Base-by-base conservation (phyloP, 2,113 vertebrate genomes). In the Rhinogobius similis region DNA sequence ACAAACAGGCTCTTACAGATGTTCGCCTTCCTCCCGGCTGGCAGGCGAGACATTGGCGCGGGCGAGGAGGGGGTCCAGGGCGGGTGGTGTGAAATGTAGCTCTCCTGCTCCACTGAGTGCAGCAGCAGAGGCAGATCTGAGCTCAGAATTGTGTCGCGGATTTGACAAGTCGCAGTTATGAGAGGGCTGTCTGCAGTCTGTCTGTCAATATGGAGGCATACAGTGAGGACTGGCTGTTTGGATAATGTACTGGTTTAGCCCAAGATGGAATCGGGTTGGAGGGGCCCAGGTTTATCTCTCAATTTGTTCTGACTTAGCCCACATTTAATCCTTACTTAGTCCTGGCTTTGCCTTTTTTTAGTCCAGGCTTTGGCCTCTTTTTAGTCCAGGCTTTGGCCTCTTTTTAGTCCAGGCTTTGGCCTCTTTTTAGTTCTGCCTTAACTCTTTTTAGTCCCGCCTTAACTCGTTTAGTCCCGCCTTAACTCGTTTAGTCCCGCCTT, bases 101-200 rank as follows among this genome's bases (percentile, higher is more conserved):
- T 76, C 81, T 86, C 79, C 70, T 78, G 82, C 87, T 88, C 77
- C 77, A 84, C 67, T 88, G 87, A 88, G 80, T 86, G 66, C 75
- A 80, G 75, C 82, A 80, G 78, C 86, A 85, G 72, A 85, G 86
- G 86, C 85, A 87, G 82, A 89, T 89, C 78, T 81, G 84, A 73
- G 71, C 77, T 56, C 77, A 88, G 86, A 88, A 87, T 84, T 85
- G 82, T 87, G 73, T 79, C 75, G 81, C 68, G 82, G 76, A 76
- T 88, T 80, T 83, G 85, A 86, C 81, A 79, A 77, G 73, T 84
- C 85, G 79, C 77, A 72, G 70, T 86, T 87, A 53, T 26, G 52
- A 67, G 75, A 82, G 76, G 76, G 82, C 82, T 50, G 66, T 82
- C 87, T 86, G 81, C 75, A 58, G 72, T 85, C 81, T 78, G 77